Evolutionary conservation across 2,113 vertebrate genomes (phyloP), one percentile per base, ranked within the genome.

Genomic region (Haplotaxodon microlepis): DNA sequence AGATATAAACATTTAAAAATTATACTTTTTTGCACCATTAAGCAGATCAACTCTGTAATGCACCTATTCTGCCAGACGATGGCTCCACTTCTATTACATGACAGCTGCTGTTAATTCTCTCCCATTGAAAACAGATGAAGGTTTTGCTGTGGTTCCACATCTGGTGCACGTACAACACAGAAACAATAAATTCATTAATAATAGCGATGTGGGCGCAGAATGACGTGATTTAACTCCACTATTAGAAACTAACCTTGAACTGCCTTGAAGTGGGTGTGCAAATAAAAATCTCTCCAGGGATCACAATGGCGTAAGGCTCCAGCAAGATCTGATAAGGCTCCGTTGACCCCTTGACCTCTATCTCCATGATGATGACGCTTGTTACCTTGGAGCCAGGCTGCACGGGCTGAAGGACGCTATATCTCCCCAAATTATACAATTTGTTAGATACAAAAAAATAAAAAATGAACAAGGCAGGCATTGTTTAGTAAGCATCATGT

Each of bases 111-210:
- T 16, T 91, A 13, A 96, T 88, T 76, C 90, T 97, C 50, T 97
- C 96, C 99, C 99, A 99, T 0, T 90, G 91, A 92, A 97, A 99
- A 9, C 61, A 93, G 92, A 99, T 93, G 21, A 80, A 14, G 1
- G 97, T 97, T 92, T 89, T 98, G 96, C 98, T 99, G 89, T 97
- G 96, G 92, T 99, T 99, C 98, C 97, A 98, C 97, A 99, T 98
- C 99, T 99, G 87, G 94, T 6, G 82, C 12, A 90, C 10, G 86
- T 16, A 96, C 83, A 88, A 86, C 19, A 89, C 36, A 51, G 6
- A 3, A 73, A 8, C 63, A 31, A 57, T 29, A 12, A 86, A 6
- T 2, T 12, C 2, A 85, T 8, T 2, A 50, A 50, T 45, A 8
- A 45, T 14, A 34, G 24, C 5, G 8, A 66, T 3, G 3, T 31